A percentile compares a stretch with the other conserved stretches of the same genome.
Conservation (phyloP, 2,113 vertebrate genomes). For the Melospiza georgiana region DNA sequence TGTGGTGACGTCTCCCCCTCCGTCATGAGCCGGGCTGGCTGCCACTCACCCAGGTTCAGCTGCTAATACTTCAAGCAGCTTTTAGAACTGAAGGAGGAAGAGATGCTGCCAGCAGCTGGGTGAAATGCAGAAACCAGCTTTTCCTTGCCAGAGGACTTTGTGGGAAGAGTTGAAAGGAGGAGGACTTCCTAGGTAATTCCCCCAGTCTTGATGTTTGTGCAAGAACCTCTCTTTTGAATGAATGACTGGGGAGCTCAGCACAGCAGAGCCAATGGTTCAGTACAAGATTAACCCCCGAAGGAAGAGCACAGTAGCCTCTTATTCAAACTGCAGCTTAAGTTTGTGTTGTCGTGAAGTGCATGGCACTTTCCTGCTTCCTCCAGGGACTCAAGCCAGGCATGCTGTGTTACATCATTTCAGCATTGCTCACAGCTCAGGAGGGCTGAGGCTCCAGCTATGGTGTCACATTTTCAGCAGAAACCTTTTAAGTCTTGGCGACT, state of each 20-base stretch:
- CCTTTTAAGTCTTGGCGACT: neutral
- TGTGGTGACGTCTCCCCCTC: neutral
- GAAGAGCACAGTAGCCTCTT: neutral
- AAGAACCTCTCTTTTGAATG: neutral
- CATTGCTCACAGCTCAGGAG: neutral
- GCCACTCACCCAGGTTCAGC: neutral
- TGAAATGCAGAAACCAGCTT: neutral
- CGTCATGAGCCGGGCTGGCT: constrained; percentile 18
- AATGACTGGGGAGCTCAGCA: neutral
- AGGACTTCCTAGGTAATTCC: neutral
- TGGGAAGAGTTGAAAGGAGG: neutral
- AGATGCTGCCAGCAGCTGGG: neutral
- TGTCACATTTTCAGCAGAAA: neutral
- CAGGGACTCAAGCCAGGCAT: neutral
- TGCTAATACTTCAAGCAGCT: constrained; percentile 26
- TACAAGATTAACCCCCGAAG: neutral
- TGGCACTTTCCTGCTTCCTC: neutral
- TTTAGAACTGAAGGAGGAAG: neutral
- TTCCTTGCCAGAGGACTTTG: neutral
- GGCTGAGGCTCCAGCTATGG: neutral
- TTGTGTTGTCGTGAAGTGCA: neutral
- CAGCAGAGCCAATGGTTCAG: neutral
- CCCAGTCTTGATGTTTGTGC: neutral
- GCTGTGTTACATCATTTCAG: neutral
- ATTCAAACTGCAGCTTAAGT: neutral